These are phyloP conservation scores for Latrodectus hesperus DNA, from an alignment of 2,888 invertebrate genomes.

Conservation along the genomic window DNA sequence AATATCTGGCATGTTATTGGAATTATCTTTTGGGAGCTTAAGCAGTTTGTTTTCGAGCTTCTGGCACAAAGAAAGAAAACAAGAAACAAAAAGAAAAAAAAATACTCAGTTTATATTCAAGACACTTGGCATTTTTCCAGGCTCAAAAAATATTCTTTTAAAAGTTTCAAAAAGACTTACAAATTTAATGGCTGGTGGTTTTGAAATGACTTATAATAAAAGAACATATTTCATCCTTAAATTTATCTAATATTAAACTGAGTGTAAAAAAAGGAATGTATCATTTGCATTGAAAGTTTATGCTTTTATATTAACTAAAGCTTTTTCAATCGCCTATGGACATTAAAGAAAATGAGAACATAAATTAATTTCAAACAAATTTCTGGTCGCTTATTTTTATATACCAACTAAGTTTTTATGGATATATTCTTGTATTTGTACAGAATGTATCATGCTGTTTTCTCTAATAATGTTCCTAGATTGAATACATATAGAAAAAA, in stretches of 20 bases:
- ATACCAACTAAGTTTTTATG: too few relatives aligned
- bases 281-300: too few relatives aligned
- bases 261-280: not conserved
- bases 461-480: too few relatives aligned
- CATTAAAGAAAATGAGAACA: too few relatives aligned
- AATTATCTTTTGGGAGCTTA: not conserved
- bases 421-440: too few relatives aligned
- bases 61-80: slow-evolving; percentile 5
- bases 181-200: slow-evolving; percentile 39
- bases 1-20: too few relatives aligned
- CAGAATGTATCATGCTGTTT: too few relatives aligned
- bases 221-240: not conserved
- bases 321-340: too few relatives aligned
- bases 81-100: slow-evolving; percentile 1
- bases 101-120: not conserved
- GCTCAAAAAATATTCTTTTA: slow-evolving; percentile 7
- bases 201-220: slow-evolving; percentile 31
- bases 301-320: too few relatives aligned
- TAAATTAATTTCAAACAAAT: too few relatives aligned
- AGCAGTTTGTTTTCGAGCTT: slow-evolving; percentile 34
- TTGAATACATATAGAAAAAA: too few relatives aligned
- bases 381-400: too few relatives aligned
- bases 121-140: slow-evolving; percentile 23
- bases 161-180: slow-evolving; percentile 27
- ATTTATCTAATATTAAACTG: slow-evolving; percentile 5